Percentiles rank a stretch among this genome's conserved stretches.
Evolutionary conservation across 2,888 invertebrate genomes (phyloP).

Genomic region (Alsophila aescularia): DNA sequence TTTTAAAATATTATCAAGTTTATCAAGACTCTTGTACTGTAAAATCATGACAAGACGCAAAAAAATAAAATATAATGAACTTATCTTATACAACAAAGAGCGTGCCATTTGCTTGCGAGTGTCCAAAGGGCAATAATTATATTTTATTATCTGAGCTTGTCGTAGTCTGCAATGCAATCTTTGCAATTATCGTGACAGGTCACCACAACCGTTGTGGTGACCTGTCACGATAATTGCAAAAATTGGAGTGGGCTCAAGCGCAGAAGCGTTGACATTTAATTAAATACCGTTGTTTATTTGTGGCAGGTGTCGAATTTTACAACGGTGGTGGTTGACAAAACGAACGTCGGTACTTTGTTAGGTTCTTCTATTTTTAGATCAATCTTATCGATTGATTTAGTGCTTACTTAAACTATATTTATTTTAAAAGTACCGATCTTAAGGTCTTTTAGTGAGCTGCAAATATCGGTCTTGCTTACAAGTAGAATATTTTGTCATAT

Average conservation of each 20-base stretch:
- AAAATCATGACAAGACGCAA: too few relatives aligned
- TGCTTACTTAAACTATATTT: too few relatives aligned
- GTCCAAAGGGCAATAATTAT: constrained; percentile 9
- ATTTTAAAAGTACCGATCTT: too few relatives aligned
- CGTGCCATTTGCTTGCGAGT: background rate
- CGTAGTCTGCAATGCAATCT: constrained; percentile 48
- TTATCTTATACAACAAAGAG: constrained; percentile 1
- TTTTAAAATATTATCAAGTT: too few relatives aligned
- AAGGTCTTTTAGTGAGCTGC: too few relatives aligned
- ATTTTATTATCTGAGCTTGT: constrained; percentile 23
- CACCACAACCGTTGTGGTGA: constrained; percentile 52
- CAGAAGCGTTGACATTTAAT: constrained; percentile 29
- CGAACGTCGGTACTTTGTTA: background rate
- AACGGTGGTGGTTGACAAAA: background rate
- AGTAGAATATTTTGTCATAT: too few relatives aligned
- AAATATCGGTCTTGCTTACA: too few relatives aligned
- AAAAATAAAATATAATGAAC: too few relatives aligned
- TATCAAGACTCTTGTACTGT: too few relatives aligned
- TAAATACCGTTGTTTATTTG: background rate
- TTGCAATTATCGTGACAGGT: constrained; percentile 49
- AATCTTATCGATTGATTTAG: too few relatives aligned
- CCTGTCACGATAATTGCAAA: too few relatives aligned
- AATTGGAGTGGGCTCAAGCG: constrained; percentile 42
- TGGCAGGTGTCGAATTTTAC: constrained; percentile 3
- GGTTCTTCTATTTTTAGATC: too few relatives aligned